These are phyloP conservation scores for Acanthopleura granulata DNA, from an alignment of 2,888 invertebrate genomes.

Conservation along the genomic window DNA sequence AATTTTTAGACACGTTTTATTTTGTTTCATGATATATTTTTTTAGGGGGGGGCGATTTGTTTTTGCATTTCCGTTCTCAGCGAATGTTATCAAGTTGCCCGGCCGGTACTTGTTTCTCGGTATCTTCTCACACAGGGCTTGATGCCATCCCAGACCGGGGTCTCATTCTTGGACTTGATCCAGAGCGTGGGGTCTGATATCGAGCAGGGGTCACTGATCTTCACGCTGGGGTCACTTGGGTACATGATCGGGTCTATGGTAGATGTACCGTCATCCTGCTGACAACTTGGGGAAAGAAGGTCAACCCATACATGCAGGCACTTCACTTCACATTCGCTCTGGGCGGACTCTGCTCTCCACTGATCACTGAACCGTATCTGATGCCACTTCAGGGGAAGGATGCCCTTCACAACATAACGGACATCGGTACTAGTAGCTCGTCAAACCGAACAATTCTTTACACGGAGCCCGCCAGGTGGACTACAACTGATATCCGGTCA, in stretches of 20 bases:
- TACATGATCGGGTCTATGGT: conserved; percentile 8
- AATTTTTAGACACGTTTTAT: too few species aligned
- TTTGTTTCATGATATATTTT: too few species aligned
- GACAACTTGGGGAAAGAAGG: conserved; percentile 1
- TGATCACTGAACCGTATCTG: conserved; percentile 12
- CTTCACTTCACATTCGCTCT: conserved; percentile 12
- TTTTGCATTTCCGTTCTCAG: too few species aligned
- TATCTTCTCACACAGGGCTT: background rate
- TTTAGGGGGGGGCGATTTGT: too few species aligned
- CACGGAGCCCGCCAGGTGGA: background rate
- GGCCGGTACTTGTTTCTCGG: background rate
- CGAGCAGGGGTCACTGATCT: background rate
- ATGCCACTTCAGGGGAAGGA: background rate
- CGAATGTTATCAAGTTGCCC: too few species aligned
- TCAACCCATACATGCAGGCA: conserved; percentile 17
- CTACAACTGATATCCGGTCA: background rate
- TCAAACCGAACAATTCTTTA: background rate
- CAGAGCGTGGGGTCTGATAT: background rate
- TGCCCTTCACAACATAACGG: background rate
- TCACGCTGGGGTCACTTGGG: background rate
- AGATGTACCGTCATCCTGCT: background rate
- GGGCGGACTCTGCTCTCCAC: conserved; percentile 1
- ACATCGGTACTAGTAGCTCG: background rate
- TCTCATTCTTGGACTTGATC: background rate
- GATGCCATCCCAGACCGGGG: conserved; percentile 14